Base-by-base conservation (phyloP, 2,888 invertebrate species). In the Bruchidius siliquastri region DNA sequence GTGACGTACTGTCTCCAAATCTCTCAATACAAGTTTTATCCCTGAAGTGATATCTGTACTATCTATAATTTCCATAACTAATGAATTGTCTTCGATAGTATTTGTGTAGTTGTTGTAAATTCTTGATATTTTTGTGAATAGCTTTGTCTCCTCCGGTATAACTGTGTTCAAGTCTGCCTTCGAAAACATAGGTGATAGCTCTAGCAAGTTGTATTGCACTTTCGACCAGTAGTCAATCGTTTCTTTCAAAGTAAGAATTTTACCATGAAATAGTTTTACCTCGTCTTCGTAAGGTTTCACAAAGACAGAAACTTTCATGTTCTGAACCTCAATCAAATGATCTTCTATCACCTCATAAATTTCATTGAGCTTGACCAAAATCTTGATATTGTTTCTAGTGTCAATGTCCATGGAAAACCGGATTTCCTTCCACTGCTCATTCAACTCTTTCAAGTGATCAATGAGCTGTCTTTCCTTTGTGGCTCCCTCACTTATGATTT, bases 231-330 rank as follows among this genome's bases (percentile, higher is more conserved):
- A 92, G 75, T 93, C 92, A 70, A 95, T 89, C 8, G 93, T 93
- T 72, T 88, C 87, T 81, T 90, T 90, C 2, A 92, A 89, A 75
- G 91, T 87, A 1, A 88, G 82, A 67, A 95, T 88, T 81, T 91
- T 90, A 18, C 91, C 91, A 83, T 94, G 93, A 91, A 95, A 94
- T 8, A 88, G 85, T 81, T 88, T 90, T 0, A 91, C 90, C 83
- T 90, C 88, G 69, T 84, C 80, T 86, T 93, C 92, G 82, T 95
- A 92, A 0, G 94, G 94, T 83, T 94, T 93, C 0, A 94, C 93
- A 86, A 92, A 95, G 10, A 94, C 93, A 0, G 94, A 94, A 20
- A 94, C 93, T 80, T 93, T 88, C 93, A 95, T 94, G 3, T 92
- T 91, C 80, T 94, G 89, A n/a, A 94, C 91, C 87, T 94, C 94